Base-by-base conservation (phyloP, 2,797 vertebrate genomes). In the Tapirus indicus region DNA sequence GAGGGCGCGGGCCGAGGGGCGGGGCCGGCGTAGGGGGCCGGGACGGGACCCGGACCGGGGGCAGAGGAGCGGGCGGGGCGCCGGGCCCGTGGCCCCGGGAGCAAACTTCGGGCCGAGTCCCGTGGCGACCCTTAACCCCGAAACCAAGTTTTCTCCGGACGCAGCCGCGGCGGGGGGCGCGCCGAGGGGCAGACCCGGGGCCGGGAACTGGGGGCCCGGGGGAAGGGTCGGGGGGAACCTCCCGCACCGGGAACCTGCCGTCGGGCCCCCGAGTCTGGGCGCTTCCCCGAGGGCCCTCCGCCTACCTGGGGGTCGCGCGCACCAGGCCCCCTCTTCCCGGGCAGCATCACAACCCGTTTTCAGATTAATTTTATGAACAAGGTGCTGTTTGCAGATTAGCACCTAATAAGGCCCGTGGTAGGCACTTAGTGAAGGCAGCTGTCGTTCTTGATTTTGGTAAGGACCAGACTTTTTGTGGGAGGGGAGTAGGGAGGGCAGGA, bases 91-190 rank as follows among this genome's bases (percentile, higher is more conserved):
- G 56, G 56, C n/a, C 52, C 58, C 21, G 10, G 54, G 69, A 38
- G 54, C 62, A 2, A 79, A 85, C 89, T 95, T 21, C 25, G 80
- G 86, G 49, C 16, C 41, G 71, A 71, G 79, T 27, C 66, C 32
- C 17, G 10, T 6, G 72, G 74, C 74, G 87, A 91, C 92, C 88
- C 87, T 91, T 91, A 66, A 82, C 79, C 93, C 93, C n/a, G 7
- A 66, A 35, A 18, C 41, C 72, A 92, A 94, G 88, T 95, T 95
- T 91, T 58, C 84, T 35, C 44, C 4, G 25, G 83, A 60, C 77
- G 47, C n/a, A 32, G 32, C 20, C 17, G 27, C 27, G 75, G 35
- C n/a, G n/a, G 52, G 75, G 6, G 72, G 16, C 38, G 32, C 90
- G 44, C 84, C 35, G 44, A 6, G 35, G 25, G 49, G 60, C 54